These are phyloP conservation scores for Lithobates sylvaticus DNA, from an alignment of 2,797 vertebrate genomes.

Conservation along the genomic window DNA sequence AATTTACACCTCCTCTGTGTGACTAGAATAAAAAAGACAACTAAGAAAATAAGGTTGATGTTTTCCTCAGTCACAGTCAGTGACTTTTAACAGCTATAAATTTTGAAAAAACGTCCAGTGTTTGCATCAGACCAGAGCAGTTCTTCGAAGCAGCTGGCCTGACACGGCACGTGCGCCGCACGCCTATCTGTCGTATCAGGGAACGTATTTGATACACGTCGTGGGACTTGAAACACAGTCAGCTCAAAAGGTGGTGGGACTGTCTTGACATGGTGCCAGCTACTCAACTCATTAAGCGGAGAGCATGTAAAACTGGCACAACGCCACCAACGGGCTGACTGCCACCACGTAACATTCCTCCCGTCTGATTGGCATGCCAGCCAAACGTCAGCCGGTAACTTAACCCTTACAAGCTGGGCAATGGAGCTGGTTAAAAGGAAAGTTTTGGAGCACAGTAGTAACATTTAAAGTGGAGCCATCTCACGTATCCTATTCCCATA, in stretches of 20 bases:
- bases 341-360: conserved; percentile 51
- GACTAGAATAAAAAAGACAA: too few species aligned
- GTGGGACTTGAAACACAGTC: conserved; percentile 12
- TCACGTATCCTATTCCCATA: too few species aligned
- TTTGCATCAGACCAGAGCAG: too few species aligned
- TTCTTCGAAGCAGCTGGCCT: conserved; percentile 24
- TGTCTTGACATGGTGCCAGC: conserved; percentile 47
- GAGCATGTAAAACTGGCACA: conserved; percentile 27
- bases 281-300: conserved; percentile 17
- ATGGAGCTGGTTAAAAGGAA: too few species aligned
- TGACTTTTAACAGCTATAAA: too few species aligned
- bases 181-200: conserved; percentile 6
- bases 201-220: background rate
- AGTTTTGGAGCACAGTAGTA: too few species aligned
- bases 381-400: conserved; percentile 21
- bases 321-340: conserved; percentile 33
- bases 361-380: conserved; percentile 29
- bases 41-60: too few species aligned
- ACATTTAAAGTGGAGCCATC: too few species aligned
- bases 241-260: conserved; percentile 61
- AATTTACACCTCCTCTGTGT: too few species aligned
- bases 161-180: conserved; percentile 9
- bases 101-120: too few species aligned
- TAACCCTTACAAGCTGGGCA: conserved; percentile 8
- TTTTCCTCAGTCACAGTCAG: too few species aligned